A percentile compares a stretch with the other conserved stretches of the same genome.
Conservation (phyloP, 23 tunicate genomes). For the Trididemnum miniatum region DNA sequence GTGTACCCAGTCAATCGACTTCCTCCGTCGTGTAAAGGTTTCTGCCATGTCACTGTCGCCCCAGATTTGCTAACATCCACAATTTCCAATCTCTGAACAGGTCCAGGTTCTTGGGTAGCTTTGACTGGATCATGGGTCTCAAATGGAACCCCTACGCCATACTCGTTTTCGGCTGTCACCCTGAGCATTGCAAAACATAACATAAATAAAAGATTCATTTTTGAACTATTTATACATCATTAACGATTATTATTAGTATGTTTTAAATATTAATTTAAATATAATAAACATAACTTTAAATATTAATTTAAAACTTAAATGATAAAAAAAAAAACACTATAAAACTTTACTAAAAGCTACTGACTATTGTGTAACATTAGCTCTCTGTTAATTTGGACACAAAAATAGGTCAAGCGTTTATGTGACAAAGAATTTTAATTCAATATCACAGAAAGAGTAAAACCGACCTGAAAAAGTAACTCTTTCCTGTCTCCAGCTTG, state of each 20-base stretch:
- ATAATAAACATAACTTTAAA: too few species aligned
- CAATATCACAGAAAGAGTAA: too few species aligned
- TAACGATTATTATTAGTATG: too few species aligned
- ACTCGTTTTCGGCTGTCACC: slow-evolving; percentile 95
- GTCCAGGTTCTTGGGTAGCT: slow-evolving; percentile 90
- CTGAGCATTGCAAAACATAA: slow-evolving; percentile 29
- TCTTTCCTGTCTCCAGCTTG: slow-evolving; percentile 77
- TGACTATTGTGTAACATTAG: too few species aligned
- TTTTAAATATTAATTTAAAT: too few species aligned
- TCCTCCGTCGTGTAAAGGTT: slow-evolving; percentile 83
- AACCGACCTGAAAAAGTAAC: slow-evolving; percentile 77
- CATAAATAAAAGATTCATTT: background rate
- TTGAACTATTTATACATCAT: background rate
- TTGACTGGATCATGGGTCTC: slow-evolving; percentile 69
- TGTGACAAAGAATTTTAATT: too few species aligned
- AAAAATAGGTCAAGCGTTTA: too few species aligned
- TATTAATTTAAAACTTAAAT: too few species aligned
- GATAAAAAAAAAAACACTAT: too few species aligned
- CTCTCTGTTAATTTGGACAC: too few species aligned
- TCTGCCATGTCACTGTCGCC: slow-evolving; percentile 69
- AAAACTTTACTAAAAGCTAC: too few species aligned
- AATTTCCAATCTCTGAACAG: slow-evolving; percentile 66
- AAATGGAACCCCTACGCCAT: slow-evolving; percentile 75
- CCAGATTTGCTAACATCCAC: slow-evolving; percentile 57
- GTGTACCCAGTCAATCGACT: slow-evolving; percentile 74